A percentile compares a stretch with the other conserved stretches of the same genome.
Conservation (phyloP, 2,113 vertebrate genomes). For the Melanostigma gelatinosum region DNA sequence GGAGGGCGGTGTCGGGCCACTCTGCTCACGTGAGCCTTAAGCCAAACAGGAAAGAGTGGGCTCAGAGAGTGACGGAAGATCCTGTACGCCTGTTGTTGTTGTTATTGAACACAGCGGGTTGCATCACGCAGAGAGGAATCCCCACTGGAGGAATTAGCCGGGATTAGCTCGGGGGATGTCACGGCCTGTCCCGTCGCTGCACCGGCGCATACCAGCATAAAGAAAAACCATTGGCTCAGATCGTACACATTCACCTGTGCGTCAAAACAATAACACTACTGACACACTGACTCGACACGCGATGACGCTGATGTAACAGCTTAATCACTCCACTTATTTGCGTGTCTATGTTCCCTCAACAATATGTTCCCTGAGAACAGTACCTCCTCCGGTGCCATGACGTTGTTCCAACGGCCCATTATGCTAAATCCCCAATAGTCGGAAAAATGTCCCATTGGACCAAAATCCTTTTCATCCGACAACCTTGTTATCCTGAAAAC, state of each 20-base stretch:
- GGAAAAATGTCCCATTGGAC: not conserved
- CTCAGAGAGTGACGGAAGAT: slow-evolving; percentile 20
- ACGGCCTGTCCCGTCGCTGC: slow-evolving; percentile 20
- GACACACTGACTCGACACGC: slow-evolving; percentile 44
- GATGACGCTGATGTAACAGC: slow-evolving; percentile 13
- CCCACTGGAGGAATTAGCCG: slow-evolving; percentile 33
- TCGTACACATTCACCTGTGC: slow-evolving; percentile 42
- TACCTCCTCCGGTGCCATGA: not conserved
- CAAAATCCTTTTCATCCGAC: not conserved
- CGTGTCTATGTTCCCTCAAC: not conserved
- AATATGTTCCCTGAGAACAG: not conserved
- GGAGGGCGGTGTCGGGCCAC: slow-evolving; percentile 9
- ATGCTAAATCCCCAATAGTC: not conserved
- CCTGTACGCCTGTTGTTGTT: slow-evolving; percentile 40
- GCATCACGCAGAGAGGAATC: slow-evolving; percentile 61
- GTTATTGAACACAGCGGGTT: slow-evolving; percentile 45
- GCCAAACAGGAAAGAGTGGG: slow-evolving; percentile 65
- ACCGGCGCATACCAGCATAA: slow-evolving; percentile 47
- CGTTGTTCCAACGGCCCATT: not conserved
- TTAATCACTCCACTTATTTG: too few species aligned
- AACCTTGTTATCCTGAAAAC: not conserved
- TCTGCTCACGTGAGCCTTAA: slow-evolving; percentile 48
- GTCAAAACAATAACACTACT: slow-evolving; percentile 35
- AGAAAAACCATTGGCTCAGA: slow-evolving; percentile 22
- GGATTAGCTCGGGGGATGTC: slow-evolving; percentile 46